Conservation (phyloP, 1,140 invertebrate species). For the Adelges cooleyi region DNA sequence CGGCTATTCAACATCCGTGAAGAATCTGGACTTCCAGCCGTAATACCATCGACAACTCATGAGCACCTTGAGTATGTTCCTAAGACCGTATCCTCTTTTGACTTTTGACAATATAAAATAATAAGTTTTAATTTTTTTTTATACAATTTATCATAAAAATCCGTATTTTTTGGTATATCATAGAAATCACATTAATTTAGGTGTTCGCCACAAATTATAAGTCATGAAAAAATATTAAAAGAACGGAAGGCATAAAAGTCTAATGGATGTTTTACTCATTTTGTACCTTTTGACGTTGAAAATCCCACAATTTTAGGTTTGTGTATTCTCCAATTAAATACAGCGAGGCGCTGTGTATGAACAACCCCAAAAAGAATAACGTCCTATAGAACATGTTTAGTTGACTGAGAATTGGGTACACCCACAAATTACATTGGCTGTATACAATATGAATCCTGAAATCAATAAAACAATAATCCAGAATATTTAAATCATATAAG, state of each 20-base stretch:
- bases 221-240: too few species aligned
- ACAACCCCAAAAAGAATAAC: constrained; percentile 54
- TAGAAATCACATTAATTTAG: not conserved
- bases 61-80: too few species aligned
- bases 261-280: constrained; percentile 18
- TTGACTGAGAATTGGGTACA: constrained; percentile 71
- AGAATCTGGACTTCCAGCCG: too few species aligned
- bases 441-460: constrained; percentile 60
- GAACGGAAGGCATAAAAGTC: not conserved
- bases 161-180: too few species aligned
- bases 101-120: not conserved
- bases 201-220: too few species aligned
- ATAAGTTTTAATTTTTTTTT: constrained; percentile 7
- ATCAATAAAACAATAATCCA: too few species aligned
- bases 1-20: too few species aligned
- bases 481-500: too few species aligned
- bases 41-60: too few species aligned
- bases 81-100: too few species aligned
- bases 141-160: not conserved
- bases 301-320: constrained; percentile 45
- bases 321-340: constrained; percentile 58
- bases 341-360: constrained; percentile 46
- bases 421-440: constrained; percentile 62
- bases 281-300: constrained; percentile 24
- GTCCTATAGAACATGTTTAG: constrained; percentile 55